A percentile compares a stretch with the other conserved stretches of the same genome.
Conservation (phyloP, 1,140 invertebrate genomes). For the Rhagoletis zephyria region DNA sequence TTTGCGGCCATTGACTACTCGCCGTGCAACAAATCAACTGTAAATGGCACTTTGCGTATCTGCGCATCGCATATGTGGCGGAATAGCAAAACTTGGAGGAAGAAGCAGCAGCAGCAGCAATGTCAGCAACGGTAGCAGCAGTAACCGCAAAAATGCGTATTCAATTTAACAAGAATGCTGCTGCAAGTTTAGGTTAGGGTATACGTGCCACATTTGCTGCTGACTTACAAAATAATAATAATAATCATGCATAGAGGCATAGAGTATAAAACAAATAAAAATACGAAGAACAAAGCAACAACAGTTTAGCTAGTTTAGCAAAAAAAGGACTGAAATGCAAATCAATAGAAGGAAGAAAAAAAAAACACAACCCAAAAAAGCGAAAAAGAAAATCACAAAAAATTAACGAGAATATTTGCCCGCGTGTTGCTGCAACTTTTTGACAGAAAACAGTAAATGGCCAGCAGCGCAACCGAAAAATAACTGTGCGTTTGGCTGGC, state of each 20-base stretch:
- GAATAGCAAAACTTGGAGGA: background rate
- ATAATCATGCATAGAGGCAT: background rate
- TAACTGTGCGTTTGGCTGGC: constrained; percentile 38
- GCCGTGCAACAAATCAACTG: constrained; percentile 25
- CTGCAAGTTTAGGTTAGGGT: constrained; percentile 14
- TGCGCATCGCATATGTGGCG: background rate
- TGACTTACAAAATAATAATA: constrained; percentile 19
- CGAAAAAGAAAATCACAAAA: background rate
- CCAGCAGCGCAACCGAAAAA: constrained; percentile 39
- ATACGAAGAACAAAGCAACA: background rate
- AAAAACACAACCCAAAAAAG: background rate
- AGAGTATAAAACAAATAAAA: background rate
- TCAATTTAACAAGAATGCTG: background rate
- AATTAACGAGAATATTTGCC: background rate
- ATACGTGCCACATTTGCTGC: constrained; percentile 6
- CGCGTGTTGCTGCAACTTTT: constrained; percentile 27
- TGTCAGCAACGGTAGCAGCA: no score
- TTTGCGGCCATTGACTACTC: background rate
- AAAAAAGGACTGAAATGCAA: constrained; percentile 34
- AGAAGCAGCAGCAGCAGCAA: background rate
- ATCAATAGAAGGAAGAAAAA: background rate
- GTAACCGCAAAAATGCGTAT: constrained; percentile 31
- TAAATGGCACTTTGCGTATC: constrained; percentile 44
- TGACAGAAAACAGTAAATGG: constrained; percentile 43
- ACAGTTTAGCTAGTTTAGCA: background rate